These are phyloP conservation scores for Latrodectus elegans DNA, from an alignment of 2,888 invertebrate genomes.

Conservation along the genomic window DNA sequence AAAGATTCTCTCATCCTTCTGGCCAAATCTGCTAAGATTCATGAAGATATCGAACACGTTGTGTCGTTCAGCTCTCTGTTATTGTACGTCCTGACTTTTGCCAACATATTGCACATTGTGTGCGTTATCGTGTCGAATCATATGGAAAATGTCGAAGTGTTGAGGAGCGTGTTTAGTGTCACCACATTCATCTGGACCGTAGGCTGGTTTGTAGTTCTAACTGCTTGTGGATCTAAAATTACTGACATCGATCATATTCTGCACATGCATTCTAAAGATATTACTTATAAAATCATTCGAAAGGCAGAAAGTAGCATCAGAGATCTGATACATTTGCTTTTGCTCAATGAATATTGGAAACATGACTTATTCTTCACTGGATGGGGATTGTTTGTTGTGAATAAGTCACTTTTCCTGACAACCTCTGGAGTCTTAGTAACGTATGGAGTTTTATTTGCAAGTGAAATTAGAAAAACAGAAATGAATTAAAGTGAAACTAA, in stretches of 20 bases:
- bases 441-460: constrained; percentile 21
- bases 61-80: constrained; percentile 11
- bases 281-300: neutral
- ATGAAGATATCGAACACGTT: constrained; percentile 18
- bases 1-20: neutral
- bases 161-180: neutral
- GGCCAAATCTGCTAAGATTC: constrained; percentile 4
- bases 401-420: constrained; percentile 25
- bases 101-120: constrained; percentile 18
- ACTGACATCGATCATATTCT: neutral
- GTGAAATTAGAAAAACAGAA: neutral
- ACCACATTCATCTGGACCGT: constrained; percentile 23
- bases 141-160: neutral
- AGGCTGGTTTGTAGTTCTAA: constrained; percentile 12
- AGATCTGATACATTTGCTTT: neutral
- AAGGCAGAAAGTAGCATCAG: neutral
- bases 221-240: constrained; percentile 10
- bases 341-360: constrained; percentile 12
- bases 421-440: constrained; percentile 26
- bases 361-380: constrained; percentile 17
- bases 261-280: neutral
- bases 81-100: constrained; percentile 11
- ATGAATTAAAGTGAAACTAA: too few relatives aligned
- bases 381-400: constrained; percentile 26
- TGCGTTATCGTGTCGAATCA: neutral